Evolutionary conservation across 2,113 vertebrate species (phyloP).

Genomic region (Urocolius indicus): DNA sequence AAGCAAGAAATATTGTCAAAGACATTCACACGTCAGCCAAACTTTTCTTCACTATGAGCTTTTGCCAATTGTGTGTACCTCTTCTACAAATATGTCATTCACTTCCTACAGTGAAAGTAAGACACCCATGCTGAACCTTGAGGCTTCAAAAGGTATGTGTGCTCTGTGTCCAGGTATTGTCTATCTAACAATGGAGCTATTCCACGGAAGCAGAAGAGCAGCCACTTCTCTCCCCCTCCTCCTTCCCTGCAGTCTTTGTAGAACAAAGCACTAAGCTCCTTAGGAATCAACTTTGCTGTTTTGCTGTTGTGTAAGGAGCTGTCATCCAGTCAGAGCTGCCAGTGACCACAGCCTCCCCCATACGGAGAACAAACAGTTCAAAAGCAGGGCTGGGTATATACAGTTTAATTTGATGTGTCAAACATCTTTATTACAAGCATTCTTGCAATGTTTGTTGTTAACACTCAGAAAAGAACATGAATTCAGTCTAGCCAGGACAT

Average conservation of each 20-base stretch:
- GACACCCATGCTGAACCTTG: neutral
- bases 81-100: neutral
- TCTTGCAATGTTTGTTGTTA: slow-evolving; percentile 18
- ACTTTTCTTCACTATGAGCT: neutral
- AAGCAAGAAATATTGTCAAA: neutral
- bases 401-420: slow-evolving; percentile 14
- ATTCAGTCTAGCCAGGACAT: neutral
- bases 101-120: slow-evolving; percentile 42
- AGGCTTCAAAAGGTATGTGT: slow-evolving; percentile 8
- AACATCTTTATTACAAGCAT: neutral
- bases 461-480: neutral
- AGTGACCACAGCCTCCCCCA: neutral
- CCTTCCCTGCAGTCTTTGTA: slow-evolving; percentile 13
- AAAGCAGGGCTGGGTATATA: neutral
- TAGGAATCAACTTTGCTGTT: slow-evolving; percentile 45
- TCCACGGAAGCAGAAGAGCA: slow-evolving; percentile 31
- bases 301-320: slow-evolving; percentile 26
- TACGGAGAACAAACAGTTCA: neutral
- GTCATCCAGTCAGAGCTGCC: slow-evolving; percentile 28
- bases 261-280: slow-evolving; percentile 55
- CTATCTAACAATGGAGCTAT: slow-evolving; percentile 39
- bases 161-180: slow-evolving; percentile 31
- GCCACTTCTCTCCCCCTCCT: neutral
- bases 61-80: neutral
- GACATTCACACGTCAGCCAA: neutral